Evolutionary conservation across 2,888 invertebrate genomes (phyloP), one percentile per base, ranked within the genome.

Genomic region (Polymixis lichenea): DNA sequence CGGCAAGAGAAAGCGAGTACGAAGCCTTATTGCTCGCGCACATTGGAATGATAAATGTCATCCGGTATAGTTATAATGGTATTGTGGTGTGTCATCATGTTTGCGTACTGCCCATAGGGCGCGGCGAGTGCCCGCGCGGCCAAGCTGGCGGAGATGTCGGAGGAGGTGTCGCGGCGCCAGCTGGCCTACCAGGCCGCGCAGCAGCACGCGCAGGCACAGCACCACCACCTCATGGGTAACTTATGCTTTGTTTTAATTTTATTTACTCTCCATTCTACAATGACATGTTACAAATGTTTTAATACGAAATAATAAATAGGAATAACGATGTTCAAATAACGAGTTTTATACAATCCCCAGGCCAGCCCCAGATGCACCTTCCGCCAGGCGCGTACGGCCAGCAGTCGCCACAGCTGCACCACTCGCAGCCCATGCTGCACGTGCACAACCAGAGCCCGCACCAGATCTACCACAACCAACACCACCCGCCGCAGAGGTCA

Each of bases 61-160:
- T n/a, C n/a, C n/a, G n/a, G n/a, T n/a, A n/a, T n/a, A n/a, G n/a
- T n/a, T n/a, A n/a, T 1, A 56, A 17, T 17, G 56, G 2, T 56
- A 17, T 17, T 17, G 17, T 8, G 56, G 8, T 8, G 17, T 17
- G 0, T 58, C 25, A 58, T 28, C 0, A 8, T 25, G 8, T 17
- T 25, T 28, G 17, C 25, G 15, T 66, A 15, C 51, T 2, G 25
- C 89, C 78, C 91, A 75, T 74, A 91, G 28, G 92, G 85, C 83
- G 90, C 92, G 0, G 93, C 93, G 87, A 93, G 86, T 60, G 93
- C 92, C 0, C 94, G 95, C 38, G 97, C 97, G 62, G 98, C 98
- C 0, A 98, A 98, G 91, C 95, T 98, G 77, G 97, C 97, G 8
- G 98, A 98, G 93, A 98, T 98, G 98, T 97, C 98, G 6, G 98